A percentile compares a stretch with the other conserved stretches of the same genome.
These are phyloP conservation scores for Malurus melanocephalus DNA, from an alignment of 2,113 vertebrate species.

Conservation along the genomic window DNA sequence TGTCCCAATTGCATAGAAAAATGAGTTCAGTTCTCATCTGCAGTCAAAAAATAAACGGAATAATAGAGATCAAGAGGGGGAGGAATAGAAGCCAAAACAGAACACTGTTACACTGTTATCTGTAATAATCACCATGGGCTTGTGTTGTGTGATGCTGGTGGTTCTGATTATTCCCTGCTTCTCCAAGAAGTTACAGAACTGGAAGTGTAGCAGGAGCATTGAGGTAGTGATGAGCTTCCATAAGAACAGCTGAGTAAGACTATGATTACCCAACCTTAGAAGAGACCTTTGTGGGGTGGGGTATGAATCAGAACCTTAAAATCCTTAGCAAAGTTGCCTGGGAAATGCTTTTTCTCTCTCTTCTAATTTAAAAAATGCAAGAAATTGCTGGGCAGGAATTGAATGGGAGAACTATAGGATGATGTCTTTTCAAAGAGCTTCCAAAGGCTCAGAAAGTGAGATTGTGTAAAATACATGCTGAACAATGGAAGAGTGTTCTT, in stretches of 20 bases:
- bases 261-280: neutral
- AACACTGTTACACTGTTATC: neutral
- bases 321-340: neutral
- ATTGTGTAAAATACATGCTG: neutral
- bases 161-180: neutral
- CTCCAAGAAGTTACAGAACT: neutral
- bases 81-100: neutral
- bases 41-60: neutral
- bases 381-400: neutral
- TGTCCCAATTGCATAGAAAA: neutral
- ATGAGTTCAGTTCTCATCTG: neutral
- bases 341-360: neutral
- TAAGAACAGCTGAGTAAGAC: neutral
- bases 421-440: neutral
- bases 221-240: neutral
- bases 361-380: neutral
- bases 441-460: neutral
- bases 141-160: neutral
- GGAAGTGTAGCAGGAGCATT: neutral
- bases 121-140: neutral
- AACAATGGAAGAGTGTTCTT: neutral
- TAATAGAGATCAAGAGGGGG: neutral
- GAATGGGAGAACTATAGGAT: neutral
- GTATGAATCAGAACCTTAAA: neutral
- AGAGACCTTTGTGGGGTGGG: neutral